These are phyloP conservation scores for Larimichthys polyactis DNA, from an alignment of 2,113 vertebrate genomes.

Conservation along the genomic window DNA sequence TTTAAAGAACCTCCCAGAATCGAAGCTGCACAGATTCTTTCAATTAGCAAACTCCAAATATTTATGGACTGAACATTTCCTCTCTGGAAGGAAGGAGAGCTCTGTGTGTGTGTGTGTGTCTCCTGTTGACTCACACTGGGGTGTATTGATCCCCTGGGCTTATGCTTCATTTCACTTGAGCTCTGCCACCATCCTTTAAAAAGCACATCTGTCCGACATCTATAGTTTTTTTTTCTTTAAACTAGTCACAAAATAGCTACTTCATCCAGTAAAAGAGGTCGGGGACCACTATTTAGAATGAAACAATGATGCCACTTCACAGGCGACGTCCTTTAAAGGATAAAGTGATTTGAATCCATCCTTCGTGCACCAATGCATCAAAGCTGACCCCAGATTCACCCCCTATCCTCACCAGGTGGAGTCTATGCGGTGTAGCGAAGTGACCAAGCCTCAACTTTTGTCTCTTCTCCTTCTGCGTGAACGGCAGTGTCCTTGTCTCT, in stretches of 20 bases:
- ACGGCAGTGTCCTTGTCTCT: neutral
- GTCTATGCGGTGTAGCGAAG: neutral
- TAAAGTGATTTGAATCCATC: neutral
- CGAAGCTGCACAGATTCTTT: slow-evolving; percentile 77
- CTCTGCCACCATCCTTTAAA: slow-evolving; percentile 45
- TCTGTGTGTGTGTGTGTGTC: slow-evolving; percentile 46
- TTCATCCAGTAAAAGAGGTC: neutral
- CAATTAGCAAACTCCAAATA: slow-evolving; percentile 84
- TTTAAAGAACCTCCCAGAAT: slow-evolving; percentile 77
- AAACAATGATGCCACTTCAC: neutral
- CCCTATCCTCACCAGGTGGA: neutral
- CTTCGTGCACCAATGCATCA: neutral
- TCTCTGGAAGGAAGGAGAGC: slow-evolving; percentile 69
- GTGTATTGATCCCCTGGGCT: slow-evolving; percentile 67
- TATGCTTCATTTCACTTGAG: slow-evolving; percentile 61
- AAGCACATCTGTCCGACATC: slow-evolving; percentile 42
- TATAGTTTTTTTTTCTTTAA: neutral
- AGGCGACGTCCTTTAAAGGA: neutral
- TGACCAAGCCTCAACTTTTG: neutral
- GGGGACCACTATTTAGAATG: neutral
- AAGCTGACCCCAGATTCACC: neutral
- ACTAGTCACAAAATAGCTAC: neutral
- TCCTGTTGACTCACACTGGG: slow-evolving; percentile 66
- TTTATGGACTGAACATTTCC: slow-evolving; percentile 84
- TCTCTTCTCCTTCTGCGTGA: neutral